Conservation (phyloP, 2,888 invertebrate genomes). For the Heteromurus nitidus region DNA sequence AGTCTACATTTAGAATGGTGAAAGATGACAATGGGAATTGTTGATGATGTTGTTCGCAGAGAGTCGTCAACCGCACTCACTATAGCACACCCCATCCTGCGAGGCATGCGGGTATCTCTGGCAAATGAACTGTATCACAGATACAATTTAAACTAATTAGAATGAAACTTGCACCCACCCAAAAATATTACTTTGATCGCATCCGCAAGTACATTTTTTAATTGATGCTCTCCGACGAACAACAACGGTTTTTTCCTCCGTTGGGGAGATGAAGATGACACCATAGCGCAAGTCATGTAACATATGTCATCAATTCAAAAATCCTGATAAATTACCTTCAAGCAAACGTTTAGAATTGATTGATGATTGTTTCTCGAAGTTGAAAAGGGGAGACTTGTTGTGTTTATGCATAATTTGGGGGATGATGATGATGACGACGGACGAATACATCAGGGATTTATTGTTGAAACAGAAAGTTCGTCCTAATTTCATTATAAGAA, state of each 20-base stretch:
- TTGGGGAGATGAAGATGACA: background rate
- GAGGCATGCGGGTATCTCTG: background rate
- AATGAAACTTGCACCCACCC: background rate
- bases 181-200: background rate
- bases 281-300: background rate
- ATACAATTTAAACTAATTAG: background rate
- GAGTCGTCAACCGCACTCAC: background rate
- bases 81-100: background rate
- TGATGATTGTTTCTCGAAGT: too few species aligned
- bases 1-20: background rate
- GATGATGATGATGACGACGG: too few species aligned
- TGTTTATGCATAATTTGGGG: too few species aligned
- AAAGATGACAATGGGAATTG: background rate
- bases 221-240: conserved; percentile 21
- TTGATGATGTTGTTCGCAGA: too few species aligned
- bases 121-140: conserved; percentile 3
- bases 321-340: background rate
- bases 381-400: too few species aligned
- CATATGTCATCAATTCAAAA: background rate
- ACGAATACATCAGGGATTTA: too few species aligned
- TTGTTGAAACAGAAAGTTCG: background rate
- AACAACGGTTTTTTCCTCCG: background rate
- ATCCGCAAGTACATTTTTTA: conserved; percentile 16
- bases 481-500: background rate
- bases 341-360: background rate